A percentile compares a stretch with the other conserved stretches of the same genome.
phyloP scores from a whole-genome alignment of 1,140 invertebrate genomes.

The Venturia canescens region DNA sequence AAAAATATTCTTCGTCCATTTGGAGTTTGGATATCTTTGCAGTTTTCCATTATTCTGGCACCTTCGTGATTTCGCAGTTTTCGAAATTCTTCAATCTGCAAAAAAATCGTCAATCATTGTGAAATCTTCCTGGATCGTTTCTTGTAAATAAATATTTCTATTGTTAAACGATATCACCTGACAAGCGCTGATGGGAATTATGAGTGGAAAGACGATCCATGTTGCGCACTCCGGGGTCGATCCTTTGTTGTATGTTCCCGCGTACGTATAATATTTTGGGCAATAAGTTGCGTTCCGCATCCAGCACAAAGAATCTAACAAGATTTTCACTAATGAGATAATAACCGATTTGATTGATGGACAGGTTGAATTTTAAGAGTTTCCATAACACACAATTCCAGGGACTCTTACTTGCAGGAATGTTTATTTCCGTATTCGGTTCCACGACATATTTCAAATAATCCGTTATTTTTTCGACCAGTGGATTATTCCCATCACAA shows the following conservation, averaged over 20 bases:
- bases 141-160: not conserved
- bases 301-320: slow-evolving; percentile 74
- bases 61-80: slow-evolving; percentile 57
- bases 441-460: slow-evolving; percentile 69
- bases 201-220: slow-evolving; percentile 86
- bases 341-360: not conserved
- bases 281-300: slow-evolving; percentile 72
- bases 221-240: slow-evolving; percentile 82
- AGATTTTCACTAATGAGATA: not conserved
- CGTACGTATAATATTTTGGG: slow-evolving; percentile 79
- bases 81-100: slow-evolving; percentile 61
- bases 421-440: slow-evolving; percentile 62
- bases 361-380: not conserved
- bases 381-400: too few relatives aligned
- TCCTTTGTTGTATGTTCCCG: slow-evolving; percentile 83
- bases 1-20: slow-evolving; percentile 58
- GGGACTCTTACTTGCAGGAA: slow-evolving; percentile 67
- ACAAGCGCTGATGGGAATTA: slow-evolving; percentile 82
- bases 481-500: slow-evolving; percentile 60
- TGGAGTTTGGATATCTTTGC: slow-evolving; percentile 53
- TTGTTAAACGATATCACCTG: slow-evolving; percentile 78
- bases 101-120: slow-evolving; percentile 1
- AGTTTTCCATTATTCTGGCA: slow-evolving; percentile 55
- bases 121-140: not conserved
- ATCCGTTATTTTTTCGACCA: slow-evolving; percentile 72